These are phyloP conservation scores for Halichondria panicea DNA, from an alignment of 37 sponge, comb jelly and placozoan genomes.

Conservation along the genomic window DNA sequence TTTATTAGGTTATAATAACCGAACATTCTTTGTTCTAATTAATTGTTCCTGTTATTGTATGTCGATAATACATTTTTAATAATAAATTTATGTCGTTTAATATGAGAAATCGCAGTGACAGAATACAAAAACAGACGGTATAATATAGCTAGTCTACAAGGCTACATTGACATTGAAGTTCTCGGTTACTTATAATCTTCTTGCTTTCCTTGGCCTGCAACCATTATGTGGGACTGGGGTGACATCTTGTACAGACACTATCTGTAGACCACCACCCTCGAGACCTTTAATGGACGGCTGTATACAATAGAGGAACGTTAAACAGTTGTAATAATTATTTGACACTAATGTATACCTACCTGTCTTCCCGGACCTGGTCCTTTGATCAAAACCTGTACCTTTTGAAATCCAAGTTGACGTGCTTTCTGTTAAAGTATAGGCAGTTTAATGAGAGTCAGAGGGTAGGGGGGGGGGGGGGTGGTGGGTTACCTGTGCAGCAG, in stretches of 20 bases:
- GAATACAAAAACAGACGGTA: no score
- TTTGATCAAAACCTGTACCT: slow-evolving; percentile 60
- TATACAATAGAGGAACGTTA: no score
- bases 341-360: slow-evolving; percentile 8
- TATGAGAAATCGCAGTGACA: no score
- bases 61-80: no score
- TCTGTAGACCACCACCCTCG: slow-evolving; percentile 58
- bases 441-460: background rate
- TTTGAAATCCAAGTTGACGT: slow-evolving; percentile 27
- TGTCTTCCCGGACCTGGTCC: slow-evolving; percentile 77
- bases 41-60: no score
- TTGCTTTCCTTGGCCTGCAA: slow-evolving; percentile 66
- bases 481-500: slow-evolving; percentile 56
- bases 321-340: background rate
- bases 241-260: slow-evolving; percentile 75
- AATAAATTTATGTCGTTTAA: no score
- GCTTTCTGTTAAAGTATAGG: slow-evolving; percentile 42
- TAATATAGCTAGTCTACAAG: no score
- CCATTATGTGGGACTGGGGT: slow-evolving; percentile 91
- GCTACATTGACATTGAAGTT: no score
- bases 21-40: no score
- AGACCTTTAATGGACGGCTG: slow-evolving; percentile 80
- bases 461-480: background rate
- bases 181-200: slow-evolving; percentile 43
- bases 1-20: no score